phyloP scores from a whole-genome alignment of 2,113 vertebrate species.

The Phylloscopus trochiloides region DNA sequence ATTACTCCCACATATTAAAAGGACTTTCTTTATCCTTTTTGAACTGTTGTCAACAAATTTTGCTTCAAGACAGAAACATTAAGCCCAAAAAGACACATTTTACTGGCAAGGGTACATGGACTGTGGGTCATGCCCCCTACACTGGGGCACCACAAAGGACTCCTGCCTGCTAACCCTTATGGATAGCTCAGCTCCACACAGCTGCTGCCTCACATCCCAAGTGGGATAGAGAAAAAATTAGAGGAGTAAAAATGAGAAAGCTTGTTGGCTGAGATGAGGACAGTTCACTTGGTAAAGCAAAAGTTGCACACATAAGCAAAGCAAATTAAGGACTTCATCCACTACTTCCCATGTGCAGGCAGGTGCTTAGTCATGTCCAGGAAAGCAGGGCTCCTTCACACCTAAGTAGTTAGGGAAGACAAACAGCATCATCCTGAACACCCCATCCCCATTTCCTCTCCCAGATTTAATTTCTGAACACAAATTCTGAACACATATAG shows the following conservation, averaged over 20 bases:
- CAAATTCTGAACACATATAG: too few relatives aligned
- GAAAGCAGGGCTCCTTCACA: not conserved
- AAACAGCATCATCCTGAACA: not conserved
- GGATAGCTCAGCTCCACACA: not conserved
- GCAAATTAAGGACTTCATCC: not conserved
- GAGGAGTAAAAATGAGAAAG: not conserved
- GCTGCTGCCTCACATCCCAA: accelerated
- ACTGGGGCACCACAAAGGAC: accelerated
- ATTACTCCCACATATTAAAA: not conserved
- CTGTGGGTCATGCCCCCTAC: accelerated
- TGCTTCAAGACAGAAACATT: not conserved
- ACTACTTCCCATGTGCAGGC: not conserved
- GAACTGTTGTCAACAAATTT: not conserved
- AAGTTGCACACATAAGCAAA: not conserved
- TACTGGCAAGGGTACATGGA: not conserved
- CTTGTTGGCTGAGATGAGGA: not conserved
- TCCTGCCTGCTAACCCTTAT: not conserved
- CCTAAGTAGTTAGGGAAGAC: not conserved
- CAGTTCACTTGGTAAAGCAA: not conserved
- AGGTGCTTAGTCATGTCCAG: not conserved
- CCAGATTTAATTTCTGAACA: not conserved
- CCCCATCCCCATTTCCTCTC: not conserved
- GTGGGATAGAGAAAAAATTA: not conserved
- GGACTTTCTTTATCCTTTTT: not conserved
- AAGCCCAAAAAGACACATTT: not conserved